phyloP scores from a whole-genome alignment of 2,113 vertebrate genomes.

The Pangasianodon gigas region DNA sequence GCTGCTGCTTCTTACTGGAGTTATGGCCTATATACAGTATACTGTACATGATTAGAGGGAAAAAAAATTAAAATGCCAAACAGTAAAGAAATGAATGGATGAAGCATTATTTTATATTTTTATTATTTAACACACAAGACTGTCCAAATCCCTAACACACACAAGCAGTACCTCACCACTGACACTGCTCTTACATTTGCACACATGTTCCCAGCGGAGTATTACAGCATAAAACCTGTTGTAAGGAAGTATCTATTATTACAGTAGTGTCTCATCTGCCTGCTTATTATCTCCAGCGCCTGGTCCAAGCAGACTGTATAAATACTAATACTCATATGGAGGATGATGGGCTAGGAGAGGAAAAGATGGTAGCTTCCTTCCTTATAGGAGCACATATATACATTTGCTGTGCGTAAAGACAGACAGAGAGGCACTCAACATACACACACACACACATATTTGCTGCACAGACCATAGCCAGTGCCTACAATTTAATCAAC shows the following conservation, averaged over 20 bases:
- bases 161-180: too few species aligned
- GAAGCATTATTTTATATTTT: background rate
- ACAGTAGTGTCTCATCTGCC: background rate
- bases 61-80: background rate
- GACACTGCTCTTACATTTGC: background rate
- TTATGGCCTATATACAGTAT: background rate
- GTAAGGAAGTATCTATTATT: background rate
- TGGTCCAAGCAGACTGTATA: background rate
- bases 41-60: background rate
- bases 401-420: background rate
- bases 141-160: too few species aligned
- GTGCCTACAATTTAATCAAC: slow-evolving; percentile 1
- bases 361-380: background rate
- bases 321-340: slow-evolving; percentile 8
- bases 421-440: background rate
- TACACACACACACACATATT: background rate
- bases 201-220: background rate
- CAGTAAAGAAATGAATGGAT: background rate
- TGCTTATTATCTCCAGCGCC: slow-evolving; percentile 1
- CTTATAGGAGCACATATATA: background rate
- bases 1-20: background rate
- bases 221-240: background rate
- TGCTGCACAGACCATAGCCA: background rate
- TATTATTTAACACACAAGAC: background rate
- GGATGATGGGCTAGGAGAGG: background rate